Evolutionary conservation across 2,888 invertebrate species (phyloP).

Genomic region (Tuberolachnus salignus): DNA sequence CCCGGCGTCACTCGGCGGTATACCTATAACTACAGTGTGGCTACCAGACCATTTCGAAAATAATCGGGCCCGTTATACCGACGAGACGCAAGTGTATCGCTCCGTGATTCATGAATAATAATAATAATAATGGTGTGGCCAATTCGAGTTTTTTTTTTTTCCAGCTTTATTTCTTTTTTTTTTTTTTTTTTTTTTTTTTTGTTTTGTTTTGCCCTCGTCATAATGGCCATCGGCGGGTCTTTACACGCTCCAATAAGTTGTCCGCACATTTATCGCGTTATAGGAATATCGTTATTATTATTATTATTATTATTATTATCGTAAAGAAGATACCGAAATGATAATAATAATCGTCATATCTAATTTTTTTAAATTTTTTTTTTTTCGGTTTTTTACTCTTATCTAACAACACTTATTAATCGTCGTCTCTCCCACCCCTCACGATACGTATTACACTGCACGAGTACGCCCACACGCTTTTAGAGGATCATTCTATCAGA

Average conservation of each 20-base stretch:
- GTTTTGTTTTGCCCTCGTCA: background rate
- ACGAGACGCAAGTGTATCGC: background rate
- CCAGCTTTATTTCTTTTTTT: background rate
- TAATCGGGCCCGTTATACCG: background rate
- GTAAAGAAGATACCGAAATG: too few species aligned
- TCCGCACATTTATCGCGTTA: conserved; percentile 13
- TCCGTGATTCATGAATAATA: conserved; percentile 43
- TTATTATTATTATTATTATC: too few species aligned
- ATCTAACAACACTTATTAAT: too few species aligned
- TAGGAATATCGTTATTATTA: too few species aligned
- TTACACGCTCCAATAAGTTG: conserved; percentile 51
- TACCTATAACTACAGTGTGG: too few species aligned
- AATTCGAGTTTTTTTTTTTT: background rate
- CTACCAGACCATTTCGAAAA: conserved; percentile 40
- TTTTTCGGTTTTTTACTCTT: too few species aligned
- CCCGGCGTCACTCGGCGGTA: background rate
- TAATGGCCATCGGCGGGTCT: conserved; percentile 8
- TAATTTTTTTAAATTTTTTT: too few species aligned
- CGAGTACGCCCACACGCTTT: too few species aligned
- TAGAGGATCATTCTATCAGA: too few species aligned
- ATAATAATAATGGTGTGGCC: conserved; percentile 31
- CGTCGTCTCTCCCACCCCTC: too few species aligned
- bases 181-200: background rate
- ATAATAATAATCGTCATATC: too few species aligned
- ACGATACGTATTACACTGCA: too few species aligned